Evolutionary conservation across 2,888 invertebrate genomes (phyloP), one percentile per base, ranked within the genome.

Genomic region (Philopedon plagiatum): DNA sequence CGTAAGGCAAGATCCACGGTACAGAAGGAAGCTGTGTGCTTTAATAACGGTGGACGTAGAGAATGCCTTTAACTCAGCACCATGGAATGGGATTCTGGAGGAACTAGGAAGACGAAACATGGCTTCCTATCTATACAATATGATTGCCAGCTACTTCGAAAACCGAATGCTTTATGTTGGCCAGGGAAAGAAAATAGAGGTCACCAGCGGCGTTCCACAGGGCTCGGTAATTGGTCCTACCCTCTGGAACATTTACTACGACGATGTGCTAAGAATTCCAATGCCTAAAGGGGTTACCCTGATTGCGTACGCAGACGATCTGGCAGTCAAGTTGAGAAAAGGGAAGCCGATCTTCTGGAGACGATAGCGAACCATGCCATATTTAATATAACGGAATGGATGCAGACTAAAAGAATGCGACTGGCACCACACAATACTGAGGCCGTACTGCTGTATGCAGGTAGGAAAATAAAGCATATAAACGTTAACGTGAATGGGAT

Each of bases 1-100:
- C 5, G 15, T 29, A 29, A 13, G 5, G 13, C 29, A 54, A n/a
- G n/a, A 21, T 4, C 54, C 15, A 29, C 29, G 32, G n/a, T 2
- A 15, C 3, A 26, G 54, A n/a, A 63, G 64, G 9, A 66, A 63
- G 18, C 29, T 34, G 3, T 62, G 34, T 15, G 39, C 34, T 0
- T 21, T 72, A 26, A 26, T 74, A 23, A 37, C 62, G 2, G 8
- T 76, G 15, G 71, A 73, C 9, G 29, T 54, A 1, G 51, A 51
- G 9, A 32, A 54, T 32, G 54, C 54, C 5, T 54, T 54, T 15
- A 26, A 23, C 51, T n/a, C n/a, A n/a, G n/a, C n/a, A n/a, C n/a
- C n/a, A 2, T 26, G 51, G 29, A 15, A 9, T 8, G 29, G 29
- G 21, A 29, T 54, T 7, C 51, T 54, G n/a, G 29, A 8, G 8